Base-by-base conservation (phyloP, 2,888 invertebrate genomes). In the Lissonota sp. region DNA sequence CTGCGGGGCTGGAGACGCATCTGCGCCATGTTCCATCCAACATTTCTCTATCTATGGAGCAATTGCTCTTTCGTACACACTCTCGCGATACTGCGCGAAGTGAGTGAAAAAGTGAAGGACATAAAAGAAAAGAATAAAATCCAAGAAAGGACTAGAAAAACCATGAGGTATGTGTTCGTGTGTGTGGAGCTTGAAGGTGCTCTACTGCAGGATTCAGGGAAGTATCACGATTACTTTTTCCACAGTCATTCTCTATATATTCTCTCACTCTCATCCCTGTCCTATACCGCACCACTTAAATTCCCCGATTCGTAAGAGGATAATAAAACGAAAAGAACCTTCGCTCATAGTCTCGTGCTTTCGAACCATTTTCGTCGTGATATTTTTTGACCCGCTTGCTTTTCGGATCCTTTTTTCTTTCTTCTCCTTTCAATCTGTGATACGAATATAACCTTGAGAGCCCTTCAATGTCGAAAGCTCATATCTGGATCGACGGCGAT, bases 81-180 rank as follows among this genome's bases (percentile, higher is more conserved):
- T 6, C 70, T 39, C 12, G 58, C 51, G 74, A 74, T 74, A 49
- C 51, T 66, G 55, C 44, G 64, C 12, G 44, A 44, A 67, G 55
- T 67, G 72, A 80, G 69, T 80, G 77, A 73, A 80, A 77, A 76
- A 72, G 55, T 58, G 77, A 71, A 62, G 40, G 72, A 73, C 44
- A 74, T 66, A 62, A 70, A 26, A 39, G 53, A 37, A 63, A 72
- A 14, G 60, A 67, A 37, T 44, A 53, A 58, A 76, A 51, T 39
- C 46, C 55, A 10, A 69, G 3, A 39, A 70, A 63, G 46, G 14
- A 64, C 26, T n/a, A 39, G 66, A 26, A 66, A 66, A 40, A 60
- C 58, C 46, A 12, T 42, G 42, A 44, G 6, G 16, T 53, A 53
- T 5, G 6, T 53, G 14, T 53, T 1, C 14, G 6, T 53, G 6